Evolutionary conservation across 2,888 invertebrate species (phyloP), one percentile per base, ranked within the genome.

Genomic region (Digitonthophagus gazella): DNA sequence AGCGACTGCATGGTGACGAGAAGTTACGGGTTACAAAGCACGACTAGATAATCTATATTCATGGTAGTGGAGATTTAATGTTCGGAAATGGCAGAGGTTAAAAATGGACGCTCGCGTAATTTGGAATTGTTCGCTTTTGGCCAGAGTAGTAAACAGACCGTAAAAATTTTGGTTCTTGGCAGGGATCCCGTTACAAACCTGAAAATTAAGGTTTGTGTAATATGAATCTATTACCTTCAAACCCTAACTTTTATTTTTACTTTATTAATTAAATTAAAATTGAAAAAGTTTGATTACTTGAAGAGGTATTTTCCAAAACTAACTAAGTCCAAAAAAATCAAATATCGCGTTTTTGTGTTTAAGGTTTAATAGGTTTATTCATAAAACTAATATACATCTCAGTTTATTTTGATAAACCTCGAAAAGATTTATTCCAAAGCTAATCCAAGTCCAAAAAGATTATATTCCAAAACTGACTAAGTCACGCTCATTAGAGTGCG

Each of bases 11-110:
- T 20, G 18, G 19, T 20, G 18, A 19, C 16, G 20, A 20, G 20
- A 19, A n/a, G 61, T 18, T 19, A 61, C 61, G 19, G 61, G 18
- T 18, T 61, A 18, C 18, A 18, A 19, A 3, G 18, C 19, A 61
- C 19, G 61, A 61, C 18, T 18, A 61, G 61, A 61, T 61, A 61
- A 61, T 61, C 61, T 61, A 61, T 61, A 61, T 61, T 61, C 61
- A 61, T 20, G 61, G 61, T 16, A 19, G 61, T 20, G 6, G 61
- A 61, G 61, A 61, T 61, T 61, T 61, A 61, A 61, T 61, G 61
- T 19, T 61, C 18, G 20, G 18, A 19, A 61, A 61, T 61, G 19
- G 20, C 61, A 11, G 61, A 16, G 6, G 61, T 20, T n/a, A 61
- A 19, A 57, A 15, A 16, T 15, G 57, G 57, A 57, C 57, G 57